phyloP scores from a whole-genome alignment of 2,888 invertebrate genomes.

The Xanthia togata region DNA sequence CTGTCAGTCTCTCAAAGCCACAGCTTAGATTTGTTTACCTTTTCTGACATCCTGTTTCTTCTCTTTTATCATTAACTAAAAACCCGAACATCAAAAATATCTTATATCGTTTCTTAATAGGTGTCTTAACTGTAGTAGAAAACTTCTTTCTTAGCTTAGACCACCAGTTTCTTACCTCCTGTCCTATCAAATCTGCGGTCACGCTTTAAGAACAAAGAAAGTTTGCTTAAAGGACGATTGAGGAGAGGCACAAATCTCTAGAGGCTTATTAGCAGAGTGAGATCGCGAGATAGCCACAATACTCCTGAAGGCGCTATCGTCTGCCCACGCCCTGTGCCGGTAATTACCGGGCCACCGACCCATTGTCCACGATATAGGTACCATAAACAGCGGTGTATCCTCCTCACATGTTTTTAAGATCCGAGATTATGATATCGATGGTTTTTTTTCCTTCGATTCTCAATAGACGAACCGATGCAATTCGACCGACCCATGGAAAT shows the following conservation, averaged over 20 bases:
- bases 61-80: not conserved
- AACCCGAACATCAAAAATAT: not conserved
- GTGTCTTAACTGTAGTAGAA: not conserved
- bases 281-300: conserved; percentile 77
- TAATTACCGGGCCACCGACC: conserved; percentile 68
- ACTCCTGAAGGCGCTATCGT: conserved; percentile 61
- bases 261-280: conserved; percentile 75
- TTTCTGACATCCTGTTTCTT: not conserved
- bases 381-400: conserved; percentile 67
- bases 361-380: conserved; percentile 72
- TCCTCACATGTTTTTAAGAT: conserved; percentile 62
- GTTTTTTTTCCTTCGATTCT: conserved; percentile 38
- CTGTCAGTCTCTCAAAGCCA: not conserved
- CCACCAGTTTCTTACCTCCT: not conserved
- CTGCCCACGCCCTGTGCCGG: conserved; percentile 60
- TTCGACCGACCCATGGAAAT: not conserved
- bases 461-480: conserved; percentile 8
- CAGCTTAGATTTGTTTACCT: no score
- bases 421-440: conserved; percentile 58
- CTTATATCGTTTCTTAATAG: not conserved
- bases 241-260: conserved; percentile 72
- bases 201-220: conserved; percentile 23
- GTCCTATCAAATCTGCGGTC: conserved; percentile 15
- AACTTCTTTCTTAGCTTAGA: not conserved
- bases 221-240: conserved; percentile 22